phyloP scores from a whole-genome alignment of 2,797 vertebrate genomes.

The Geotrypetes seraphini region DNA sequence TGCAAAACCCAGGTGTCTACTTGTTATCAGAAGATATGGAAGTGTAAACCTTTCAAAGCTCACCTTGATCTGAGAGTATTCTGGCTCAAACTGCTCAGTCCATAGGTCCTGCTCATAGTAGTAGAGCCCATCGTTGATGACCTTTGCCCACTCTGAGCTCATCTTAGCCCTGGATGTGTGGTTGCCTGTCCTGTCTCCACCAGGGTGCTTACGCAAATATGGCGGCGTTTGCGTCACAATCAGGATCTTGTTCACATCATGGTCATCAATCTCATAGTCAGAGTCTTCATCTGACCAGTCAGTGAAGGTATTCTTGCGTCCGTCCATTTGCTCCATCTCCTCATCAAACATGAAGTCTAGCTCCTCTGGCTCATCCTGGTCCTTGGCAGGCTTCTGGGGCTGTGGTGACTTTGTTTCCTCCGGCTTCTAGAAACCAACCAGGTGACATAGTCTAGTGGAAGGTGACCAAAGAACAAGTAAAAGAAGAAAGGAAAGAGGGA shows the following conservation, averaged over 20 bases:
- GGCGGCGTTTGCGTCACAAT: constrained; percentile 96
- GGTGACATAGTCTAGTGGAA: too few species aligned
- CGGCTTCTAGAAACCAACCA: constrained; percentile 61
- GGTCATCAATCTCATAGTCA: constrained; percentile 89
- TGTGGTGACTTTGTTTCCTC: constrained; percentile 51
- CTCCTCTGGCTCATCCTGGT: constrained; percentile 89
- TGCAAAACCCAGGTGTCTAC: not conserved
- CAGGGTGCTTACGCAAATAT: constrained; percentile 88
- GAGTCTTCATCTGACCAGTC: constrained; percentile 96
- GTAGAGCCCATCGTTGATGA: constrained; percentile 95
- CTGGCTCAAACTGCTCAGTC: constrained; percentile 88
- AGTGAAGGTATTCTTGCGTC: constrained; percentile 92
- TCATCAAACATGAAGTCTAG: constrained; percentile 96
- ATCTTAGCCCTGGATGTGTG: constrained; percentile 89
- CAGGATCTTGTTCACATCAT: constrained; percentile 95
- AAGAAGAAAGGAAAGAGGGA: too few species aligned
- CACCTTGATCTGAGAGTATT: constrained; percentile 97
- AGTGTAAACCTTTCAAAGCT: constrained; percentile 8
- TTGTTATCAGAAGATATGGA: accelerated
- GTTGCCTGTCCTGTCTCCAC: constrained; percentile 90
- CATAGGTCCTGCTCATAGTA: constrained; percentile 96
- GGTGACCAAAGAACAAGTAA: too few species aligned
- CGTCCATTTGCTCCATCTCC: constrained; percentile 96
- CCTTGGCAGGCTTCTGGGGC: constrained; percentile 36
- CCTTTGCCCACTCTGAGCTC: constrained; percentile 81